Conservation (phyloP, 2,113 vertebrate species). For the Apteryx mantelli region DNA sequence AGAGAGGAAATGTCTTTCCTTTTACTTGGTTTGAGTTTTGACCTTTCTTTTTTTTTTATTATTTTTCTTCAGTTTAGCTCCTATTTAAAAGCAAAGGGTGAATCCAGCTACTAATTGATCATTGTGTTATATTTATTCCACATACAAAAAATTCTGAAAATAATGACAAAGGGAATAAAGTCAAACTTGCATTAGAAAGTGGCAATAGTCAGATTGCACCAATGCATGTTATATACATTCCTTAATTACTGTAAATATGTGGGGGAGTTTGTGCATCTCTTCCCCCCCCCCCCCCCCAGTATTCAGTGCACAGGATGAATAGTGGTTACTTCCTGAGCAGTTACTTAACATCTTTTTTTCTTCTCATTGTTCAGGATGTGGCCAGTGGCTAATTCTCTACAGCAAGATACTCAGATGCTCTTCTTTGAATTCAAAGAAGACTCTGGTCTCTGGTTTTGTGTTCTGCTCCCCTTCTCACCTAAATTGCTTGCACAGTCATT, state of each 20-base stretch:
- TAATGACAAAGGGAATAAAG: background rate
- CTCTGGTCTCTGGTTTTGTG: background rate
- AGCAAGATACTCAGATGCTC: background rate
- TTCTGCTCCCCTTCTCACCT: background rate
- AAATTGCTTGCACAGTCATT: background rate
- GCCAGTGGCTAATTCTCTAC: background rate
- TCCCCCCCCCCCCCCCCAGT: background rate
- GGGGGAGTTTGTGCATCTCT: background rate
- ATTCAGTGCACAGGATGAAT: background rate
- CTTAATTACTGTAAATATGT: background rate
- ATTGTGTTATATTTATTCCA: background rate
- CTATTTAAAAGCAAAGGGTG: background rate
- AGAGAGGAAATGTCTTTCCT: background rate
- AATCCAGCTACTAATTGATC: background rate
- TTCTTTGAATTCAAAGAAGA: background rate
- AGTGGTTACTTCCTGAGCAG: background rate
- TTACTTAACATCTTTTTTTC: background rate
- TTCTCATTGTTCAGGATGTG: background rate
- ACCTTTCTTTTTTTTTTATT: background rate
- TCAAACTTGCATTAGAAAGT: background rate
- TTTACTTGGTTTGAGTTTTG: background rate
- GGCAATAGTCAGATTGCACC: background rate
- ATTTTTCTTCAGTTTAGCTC: background rate
- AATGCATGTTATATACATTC: background rate
- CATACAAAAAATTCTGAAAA: background rate